Evolutionary conservation across 2,113 vertebrate genomes (phyloP).

Genomic region (Pseudorhombus dupliciocellatus): DNA sequence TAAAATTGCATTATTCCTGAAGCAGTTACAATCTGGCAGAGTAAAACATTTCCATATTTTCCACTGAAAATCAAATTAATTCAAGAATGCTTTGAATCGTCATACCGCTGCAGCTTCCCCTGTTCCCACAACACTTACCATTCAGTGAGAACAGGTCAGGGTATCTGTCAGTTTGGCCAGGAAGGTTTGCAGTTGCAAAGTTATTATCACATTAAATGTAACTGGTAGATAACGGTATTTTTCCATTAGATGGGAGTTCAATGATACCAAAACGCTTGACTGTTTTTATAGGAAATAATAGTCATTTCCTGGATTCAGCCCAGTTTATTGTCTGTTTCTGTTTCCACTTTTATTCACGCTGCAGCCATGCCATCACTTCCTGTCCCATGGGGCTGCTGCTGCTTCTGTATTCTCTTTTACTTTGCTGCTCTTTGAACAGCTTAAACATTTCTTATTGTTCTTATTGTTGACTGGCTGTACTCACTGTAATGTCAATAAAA

Average conservation of each 20-base stretch:
- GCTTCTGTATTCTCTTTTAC: constrained; percentile 1
- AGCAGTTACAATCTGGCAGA: constrained; percentile 13
- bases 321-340: constrained; percentile 57
- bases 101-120: not conserved
- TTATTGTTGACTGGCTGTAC: not conserved
- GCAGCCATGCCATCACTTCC: constrained; percentile 49
- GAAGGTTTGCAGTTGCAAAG: not conserved
- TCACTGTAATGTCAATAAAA: not conserved
- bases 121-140: constrained; percentile 5
- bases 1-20: constrained; percentile 1
- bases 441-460: not conserved
- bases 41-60: constrained; percentile 16
- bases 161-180: not conserved
- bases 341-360: constrained; percentile 55
- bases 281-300: constrained; percentile 66
- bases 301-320: constrained; percentile 57
- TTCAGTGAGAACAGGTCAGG: constrained; percentile 1
- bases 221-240: constrained; percentile 20
- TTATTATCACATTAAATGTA: constrained; percentile 15
- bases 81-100: constrained; percentile 7
- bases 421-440: not conserved
- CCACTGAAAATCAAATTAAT: constrained; percentile 3
- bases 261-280: constrained; percentile 15
- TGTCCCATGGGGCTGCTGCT: constrained; percentile 31
- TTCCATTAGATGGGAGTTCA: constrained; percentile 36